phyloP scores from a whole-genome alignment of 2,888 invertebrate species.

The Bombylius major region DNA sequence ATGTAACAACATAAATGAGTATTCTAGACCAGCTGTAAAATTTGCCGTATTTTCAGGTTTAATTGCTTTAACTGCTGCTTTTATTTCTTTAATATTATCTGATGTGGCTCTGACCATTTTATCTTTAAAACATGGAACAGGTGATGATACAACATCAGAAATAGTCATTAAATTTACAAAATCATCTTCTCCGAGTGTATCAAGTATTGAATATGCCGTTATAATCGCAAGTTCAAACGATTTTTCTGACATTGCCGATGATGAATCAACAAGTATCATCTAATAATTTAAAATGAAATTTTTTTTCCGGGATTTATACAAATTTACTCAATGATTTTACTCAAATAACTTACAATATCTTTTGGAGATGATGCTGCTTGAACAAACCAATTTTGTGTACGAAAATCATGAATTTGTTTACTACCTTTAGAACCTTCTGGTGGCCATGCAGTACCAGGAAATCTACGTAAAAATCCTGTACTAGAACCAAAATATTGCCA shows the following conservation, averaged over 20 bases:
- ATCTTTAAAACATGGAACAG: conserved; percentile 83
- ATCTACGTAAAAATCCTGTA: conserved; percentile 88
- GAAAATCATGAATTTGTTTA: conserved; percentile 83
- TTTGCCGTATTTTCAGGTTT: conserved; percentile 75
- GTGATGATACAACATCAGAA: conserved; percentile 67
- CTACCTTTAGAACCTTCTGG: conserved; percentile 67
- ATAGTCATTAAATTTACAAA: conserved; percentile 92
- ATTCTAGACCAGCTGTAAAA: conserved; percentile 80
- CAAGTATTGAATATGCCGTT: conserved; percentile 79
- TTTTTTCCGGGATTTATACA: background rate
- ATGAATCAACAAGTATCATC: conserved; percentile 77
- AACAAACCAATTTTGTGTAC: conserved; percentile 91
- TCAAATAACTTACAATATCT: conserved; percentile 55
- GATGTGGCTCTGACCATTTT: conserved; percentile 76
- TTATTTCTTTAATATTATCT: conserved; percentile 69
- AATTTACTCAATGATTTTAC: background rate
- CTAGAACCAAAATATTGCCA: conserved; percentile 99
- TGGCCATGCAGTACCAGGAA: conserved; percentile 90
- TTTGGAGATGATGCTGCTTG: conserved; percentile 95
- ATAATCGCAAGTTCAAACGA: conserved; percentile 74
- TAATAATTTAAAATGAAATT: conserved; percentile 8
- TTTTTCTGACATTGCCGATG: conserved; percentile 77
- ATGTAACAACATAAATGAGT: conserved; percentile 83
- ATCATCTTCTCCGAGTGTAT: conserved; percentile 93
- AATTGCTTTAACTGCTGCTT: conserved; percentile 59